A percentile compares a stretch with the other conserved stretches of the same genome.
Evolutionary conservation across 2,113 vertebrate genomes (phyloP).

Genomic region (Sturnus vulgaris): DNA sequence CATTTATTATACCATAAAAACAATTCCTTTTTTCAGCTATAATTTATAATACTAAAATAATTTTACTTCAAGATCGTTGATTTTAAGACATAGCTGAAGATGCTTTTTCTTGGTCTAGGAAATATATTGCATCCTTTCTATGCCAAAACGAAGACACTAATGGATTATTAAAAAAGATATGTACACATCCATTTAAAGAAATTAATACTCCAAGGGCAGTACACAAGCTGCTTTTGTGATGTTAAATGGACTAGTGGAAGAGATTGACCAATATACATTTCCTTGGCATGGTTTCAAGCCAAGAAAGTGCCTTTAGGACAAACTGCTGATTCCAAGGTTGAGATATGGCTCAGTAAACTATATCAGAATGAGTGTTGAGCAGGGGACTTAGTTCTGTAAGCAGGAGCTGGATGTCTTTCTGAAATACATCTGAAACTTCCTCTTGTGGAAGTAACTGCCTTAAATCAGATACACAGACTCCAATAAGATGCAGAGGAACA

Average conservation of each 20-base stretch:
- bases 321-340: neutral
- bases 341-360: neutral
- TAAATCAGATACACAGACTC: neutral
- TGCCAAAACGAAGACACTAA: neutral
- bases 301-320: neutral
- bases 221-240: neutral
- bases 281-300: neutral
- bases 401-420: neutral
- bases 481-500: neutral
- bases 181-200: neutral
- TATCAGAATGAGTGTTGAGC: neutral
- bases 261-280: neutral
- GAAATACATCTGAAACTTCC: neutral
- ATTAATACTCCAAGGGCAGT: neutral
- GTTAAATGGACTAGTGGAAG: neutral
- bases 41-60: neutral
- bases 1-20: neutral
- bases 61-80: neutral
- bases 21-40: neutral
- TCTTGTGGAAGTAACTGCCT: neutral
- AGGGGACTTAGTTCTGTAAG: neutral
- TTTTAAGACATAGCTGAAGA: neutral
- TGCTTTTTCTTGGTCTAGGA: neutral
- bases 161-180: neutral
- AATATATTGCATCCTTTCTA: neutral